phyloP scores from a whole-genome alignment of 2,113 vertebrate genomes.

The Eleginops maclovinus region DNA sequence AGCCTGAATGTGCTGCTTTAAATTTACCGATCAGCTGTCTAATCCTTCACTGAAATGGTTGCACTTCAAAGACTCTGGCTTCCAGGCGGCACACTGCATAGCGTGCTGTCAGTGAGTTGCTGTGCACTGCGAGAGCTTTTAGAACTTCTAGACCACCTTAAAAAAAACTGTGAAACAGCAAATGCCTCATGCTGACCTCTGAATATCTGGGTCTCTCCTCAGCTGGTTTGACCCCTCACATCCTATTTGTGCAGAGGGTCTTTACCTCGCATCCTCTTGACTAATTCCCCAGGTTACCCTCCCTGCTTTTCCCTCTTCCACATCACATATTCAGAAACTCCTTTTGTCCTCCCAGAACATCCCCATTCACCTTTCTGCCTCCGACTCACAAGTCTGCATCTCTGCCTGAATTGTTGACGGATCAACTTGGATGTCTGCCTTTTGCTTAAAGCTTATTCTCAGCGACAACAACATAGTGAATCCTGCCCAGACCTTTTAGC shows the following conservation, averaged over 20 bases:
- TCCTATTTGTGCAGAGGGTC: not conserved
- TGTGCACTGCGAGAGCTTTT: not conserved
- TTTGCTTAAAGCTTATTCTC: conserved; percentile 47
- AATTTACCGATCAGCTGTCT: conserved; percentile 54
- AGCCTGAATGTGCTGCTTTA: conserved; percentile 46
- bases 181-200: conserved; percentile 19
- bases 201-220: conserved; percentile 1
- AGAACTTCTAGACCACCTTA: conserved; percentile 17
- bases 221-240: conserved; percentile 3
- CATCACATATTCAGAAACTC: conserved; percentile 7
- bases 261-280: not conserved
- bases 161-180: conserved; percentile 5
- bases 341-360: conserved; percentile 18
- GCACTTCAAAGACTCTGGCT: conserved; percentile 52
- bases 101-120: conserved; percentile 7
- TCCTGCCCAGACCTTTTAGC: conserved; percentile 43
- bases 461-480: conserved; percentile 54
- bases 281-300: not conserved
- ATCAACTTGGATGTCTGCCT: conserved; percentile 51
- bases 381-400: conserved; percentile 22
- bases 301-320: not conserved
- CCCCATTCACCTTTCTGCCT: conserved; percentile 25
- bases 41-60: conserved; percentile 52
- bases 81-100: conserved; percentile 4
- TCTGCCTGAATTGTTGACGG: conserved; percentile 56